Percentiles rank a stretch among this genome's conserved stretches.
phyloP scores from a whole-genome alignment of 2,797 vertebrate genomes.

The Dermochelys coriacea region DNA sequence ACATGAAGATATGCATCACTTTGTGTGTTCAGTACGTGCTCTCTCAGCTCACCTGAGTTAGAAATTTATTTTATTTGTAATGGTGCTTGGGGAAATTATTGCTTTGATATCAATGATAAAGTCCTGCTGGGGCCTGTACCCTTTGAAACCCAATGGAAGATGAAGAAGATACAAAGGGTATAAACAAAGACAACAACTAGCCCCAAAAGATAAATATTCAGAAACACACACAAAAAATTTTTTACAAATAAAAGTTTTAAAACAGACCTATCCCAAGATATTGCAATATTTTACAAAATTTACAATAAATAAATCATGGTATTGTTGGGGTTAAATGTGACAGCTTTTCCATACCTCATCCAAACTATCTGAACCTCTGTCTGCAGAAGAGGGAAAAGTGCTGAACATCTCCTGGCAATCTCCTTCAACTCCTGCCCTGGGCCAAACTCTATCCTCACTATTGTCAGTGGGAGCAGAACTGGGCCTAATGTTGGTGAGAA shows the following conservation, averaged over 20 bases:
- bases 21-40: not conserved
- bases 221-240: not conserved
- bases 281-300: not conserved
- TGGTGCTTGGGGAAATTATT: not conserved
- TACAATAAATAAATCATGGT: too few species aligned
- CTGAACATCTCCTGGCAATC: too few species aligned
- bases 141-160: not conserved
- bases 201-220: not conserved
- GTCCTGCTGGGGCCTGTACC: too few species aligned
- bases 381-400: not conserved
- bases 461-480: not conserved
- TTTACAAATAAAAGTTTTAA: not conserved
- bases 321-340: too few species aligned
- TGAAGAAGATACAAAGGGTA: not conserved
- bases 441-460: too few species aligned
- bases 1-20: not conserved
- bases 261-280: not conserved
- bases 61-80: not conserved
- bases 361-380: not conserved
- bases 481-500: not conserved
- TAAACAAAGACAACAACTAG: too few species aligned
- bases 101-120: too few species aligned
- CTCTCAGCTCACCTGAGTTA: not conserved
- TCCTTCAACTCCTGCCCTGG: too few species aligned
- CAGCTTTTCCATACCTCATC: not conserved